Evolutionary conservation across 2,797 vertebrate genomes (phyloP).

Genomic region (Spinibarbus caldwelli): DNA sequence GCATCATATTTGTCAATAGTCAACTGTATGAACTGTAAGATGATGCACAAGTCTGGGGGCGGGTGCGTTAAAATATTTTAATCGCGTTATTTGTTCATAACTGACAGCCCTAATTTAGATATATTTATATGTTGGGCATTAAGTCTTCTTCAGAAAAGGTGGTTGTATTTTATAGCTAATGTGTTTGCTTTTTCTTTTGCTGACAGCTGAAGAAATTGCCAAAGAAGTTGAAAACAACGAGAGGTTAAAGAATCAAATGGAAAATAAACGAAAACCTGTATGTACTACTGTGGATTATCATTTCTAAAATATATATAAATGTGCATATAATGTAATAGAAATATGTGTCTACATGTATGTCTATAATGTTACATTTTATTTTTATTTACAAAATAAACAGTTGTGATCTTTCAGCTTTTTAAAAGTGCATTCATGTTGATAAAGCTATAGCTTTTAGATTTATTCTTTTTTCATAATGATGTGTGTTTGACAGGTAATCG

Average conservation of each 20-base stretch:
- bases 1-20: no score
- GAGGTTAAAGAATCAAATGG: constrained; percentile 82
- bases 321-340: neutral
- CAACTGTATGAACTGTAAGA: no score
- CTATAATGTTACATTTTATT: neutral
- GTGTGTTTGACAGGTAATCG: constrained; percentile 77
- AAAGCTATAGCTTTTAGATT: neutral
- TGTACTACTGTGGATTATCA: constrained; percentile 60
- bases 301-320: neutral
- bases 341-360: neutral
- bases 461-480: neutral
- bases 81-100: no score
- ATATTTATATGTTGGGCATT: neutral
- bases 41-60: no score
- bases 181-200: neutral
- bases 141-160: neutral
- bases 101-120: no score
- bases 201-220: constrained; percentile 87
- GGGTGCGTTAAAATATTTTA: no score
- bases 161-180: neutral
- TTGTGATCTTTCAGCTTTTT: neutral
- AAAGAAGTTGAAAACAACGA: constrained; percentile 90
- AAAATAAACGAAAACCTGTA: constrained; percentile 79
- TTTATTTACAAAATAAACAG: neutral
- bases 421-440: neutral